phyloP scores from a whole-genome alignment of 2,888 invertebrate species.

The Macaria notata region DNA sequence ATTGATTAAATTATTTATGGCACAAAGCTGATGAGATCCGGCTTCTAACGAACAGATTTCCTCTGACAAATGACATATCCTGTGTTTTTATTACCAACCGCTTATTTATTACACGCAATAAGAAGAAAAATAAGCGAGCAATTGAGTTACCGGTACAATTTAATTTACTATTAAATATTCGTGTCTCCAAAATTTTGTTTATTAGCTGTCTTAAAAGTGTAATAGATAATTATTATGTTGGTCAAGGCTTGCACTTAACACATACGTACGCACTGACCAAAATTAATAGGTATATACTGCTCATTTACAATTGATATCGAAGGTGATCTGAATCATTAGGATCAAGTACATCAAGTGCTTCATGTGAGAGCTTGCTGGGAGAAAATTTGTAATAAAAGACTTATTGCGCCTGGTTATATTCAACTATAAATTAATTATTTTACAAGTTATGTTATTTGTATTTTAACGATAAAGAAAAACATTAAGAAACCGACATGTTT shows the following conservation, averaged over 20 bases:
- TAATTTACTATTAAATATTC: neutral
- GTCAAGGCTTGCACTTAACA: constrained; percentile 28
- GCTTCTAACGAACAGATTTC: constrained; percentile 14
- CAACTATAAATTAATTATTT: too few species aligned
- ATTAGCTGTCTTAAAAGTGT: constrained; percentile 1
- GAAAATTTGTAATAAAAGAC: too few species aligned
- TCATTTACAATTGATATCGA: constrained; percentile 5
- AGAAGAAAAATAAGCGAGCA: too few species aligned
- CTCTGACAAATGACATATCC: constrained; percentile 9
- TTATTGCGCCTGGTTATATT: too few species aligned
- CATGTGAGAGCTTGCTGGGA: too few species aligned
- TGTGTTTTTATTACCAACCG: constrained; percentile 2
- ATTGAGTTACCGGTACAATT: neutral
- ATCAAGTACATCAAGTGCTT: neutral
- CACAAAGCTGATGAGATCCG: constrained; percentile 7
- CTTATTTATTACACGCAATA: neutral
- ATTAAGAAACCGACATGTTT: too few species aligned
- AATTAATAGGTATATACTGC: neutral
- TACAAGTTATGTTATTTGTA: too few species aligned
- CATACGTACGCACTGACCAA: constrained; percentile 14
- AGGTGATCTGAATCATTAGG: constrained; percentile 1
- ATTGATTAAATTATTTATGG: neutral
- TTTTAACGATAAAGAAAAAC: too few species aligned
- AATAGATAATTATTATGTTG: constrained; percentile 11
- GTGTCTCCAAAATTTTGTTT: constrained; percentile 4